phyloP scores from a whole-genome alignment of 1,140 invertebrate genomes.

The Drosophila sp. region DNA sequence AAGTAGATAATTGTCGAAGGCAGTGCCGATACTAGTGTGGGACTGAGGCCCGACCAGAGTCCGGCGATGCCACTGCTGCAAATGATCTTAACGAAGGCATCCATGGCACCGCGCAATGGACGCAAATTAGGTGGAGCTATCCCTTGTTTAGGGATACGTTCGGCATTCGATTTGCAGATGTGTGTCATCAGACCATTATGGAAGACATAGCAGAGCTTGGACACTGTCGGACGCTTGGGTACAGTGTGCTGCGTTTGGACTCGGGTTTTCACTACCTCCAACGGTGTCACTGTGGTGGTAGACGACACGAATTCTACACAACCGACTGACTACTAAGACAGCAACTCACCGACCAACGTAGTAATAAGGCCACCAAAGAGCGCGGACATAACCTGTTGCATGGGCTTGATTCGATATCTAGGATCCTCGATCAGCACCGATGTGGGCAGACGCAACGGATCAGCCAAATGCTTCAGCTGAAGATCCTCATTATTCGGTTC shows the following conservation, averaged over 20 bases:
- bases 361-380: slow-evolving; percentile 95
- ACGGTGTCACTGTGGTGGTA: slow-evolving; percentile 92
- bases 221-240: slow-evolving; percentile 94
- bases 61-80: slow-evolving; percentile 93
- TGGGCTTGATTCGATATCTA: slow-evolving; percentile 90
- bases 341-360: slow-evolving; percentile 91
- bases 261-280: slow-evolving; percentile 99
- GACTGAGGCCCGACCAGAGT: slow-evolving; percentile 98
- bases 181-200: slow-evolving; percentile 99
- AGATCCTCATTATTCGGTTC: not conserved
- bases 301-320: slow-evolving; percentile 23
- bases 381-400: slow-evolving; percentile 95
- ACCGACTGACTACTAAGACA: not conserved
- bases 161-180: slow-evolving; percentile 88
- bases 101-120: slow-evolving; percentile 95
- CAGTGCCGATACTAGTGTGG: slow-evolving; percentile 96
- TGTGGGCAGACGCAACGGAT: slow-evolving; percentile 33
- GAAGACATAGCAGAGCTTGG: slow-evolving; percentile 96
- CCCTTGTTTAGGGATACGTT: slow-evolving; percentile 85
- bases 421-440: slow-evolving; percentile 85
- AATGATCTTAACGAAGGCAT: slow-evolving; percentile 97
- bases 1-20: slow-evolving; percentile 99
- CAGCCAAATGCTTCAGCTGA: slow-evolving; percentile 3
- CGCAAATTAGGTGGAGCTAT: slow-evolving; percentile 85
- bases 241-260: slow-evolving; percentile 93